A percentile compares a stretch with the other conserved stretches of the same genome.
phyloP scores from a whole-genome alignment of 2,113 vertebrate species.

The Grallaria varia region DNA sequence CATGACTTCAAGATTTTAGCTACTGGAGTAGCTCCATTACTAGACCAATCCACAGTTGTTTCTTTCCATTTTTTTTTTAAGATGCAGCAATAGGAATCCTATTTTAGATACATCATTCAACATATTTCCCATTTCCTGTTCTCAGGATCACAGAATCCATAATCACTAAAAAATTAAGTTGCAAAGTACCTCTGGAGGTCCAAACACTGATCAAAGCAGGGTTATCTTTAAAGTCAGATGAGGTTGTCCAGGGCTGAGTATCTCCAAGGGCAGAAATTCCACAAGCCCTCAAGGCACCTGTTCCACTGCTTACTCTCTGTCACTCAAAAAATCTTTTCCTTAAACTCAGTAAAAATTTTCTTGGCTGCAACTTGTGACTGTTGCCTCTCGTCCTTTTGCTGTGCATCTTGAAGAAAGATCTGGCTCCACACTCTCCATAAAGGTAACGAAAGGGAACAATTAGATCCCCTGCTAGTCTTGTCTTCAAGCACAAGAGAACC shows the following conservation, averaged over 20 bases:
- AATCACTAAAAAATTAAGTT: not conserved
- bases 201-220: not conserved
- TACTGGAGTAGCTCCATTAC: not conserved
- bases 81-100: not conserved
- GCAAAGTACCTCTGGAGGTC: not conserved
- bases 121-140: not conserved
- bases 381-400: not conserved
- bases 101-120: not conserved
- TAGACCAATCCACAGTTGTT: not conserved
- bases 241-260: not conserved
- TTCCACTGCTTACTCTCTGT: not conserved
- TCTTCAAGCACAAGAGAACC: not conserved
- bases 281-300: not conserved
- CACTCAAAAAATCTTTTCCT: not conserved
- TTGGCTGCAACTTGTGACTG: not conserved
- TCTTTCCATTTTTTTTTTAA: not conserved
- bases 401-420: not conserved
- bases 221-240: not conserved
- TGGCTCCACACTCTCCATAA: accelerated
- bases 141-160: not conserved
- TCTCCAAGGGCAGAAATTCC: not conserved
- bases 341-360: not conserved
- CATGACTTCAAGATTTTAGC: not conserved
- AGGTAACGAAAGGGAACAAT: not conserved
- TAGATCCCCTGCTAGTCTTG: not conserved